Evolutionary conservation across 2,888 invertebrate species (phyloP), one percentile per base, ranked within the genome.

Genomic region (Cylindroiulus punctatus): DNA sequence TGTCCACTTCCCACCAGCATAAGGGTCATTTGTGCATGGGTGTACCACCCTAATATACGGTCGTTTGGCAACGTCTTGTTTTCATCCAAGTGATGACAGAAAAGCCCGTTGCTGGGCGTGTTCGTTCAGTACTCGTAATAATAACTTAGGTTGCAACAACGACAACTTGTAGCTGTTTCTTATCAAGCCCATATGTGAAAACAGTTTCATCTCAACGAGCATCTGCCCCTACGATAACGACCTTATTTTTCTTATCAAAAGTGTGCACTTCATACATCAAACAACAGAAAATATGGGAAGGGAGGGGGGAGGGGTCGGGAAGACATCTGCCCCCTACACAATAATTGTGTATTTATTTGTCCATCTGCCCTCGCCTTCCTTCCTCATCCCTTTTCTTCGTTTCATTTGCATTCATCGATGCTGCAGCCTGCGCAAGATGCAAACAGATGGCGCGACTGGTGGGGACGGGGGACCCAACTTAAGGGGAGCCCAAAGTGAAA

Each of bases 211-310:
- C 57, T 65, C 57, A 65, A 65, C 57, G 57, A 65, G 57, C 57
- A 65, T 65, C 57, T 65, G 57, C 57, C 57, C 57, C 57, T 65
- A 65, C 57, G 57, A 65, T 65, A 65, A 65, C 57, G 57, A 65
- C 57, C 57, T 65, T 65, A 65, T 65, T 65, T 65, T 65, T 65
- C 57, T 65, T 65, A 65, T 65, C 57, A 65, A 65, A 65, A 65
- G 57, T 65, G 57, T 5, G 57, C 22, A 65, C 57, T 65, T 65
- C 57, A 65, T 65, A 65, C 22, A 65, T 65, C 57, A 65, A 65
- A 65, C 57, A 65, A 22, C 57, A 26, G 57, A 65, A 65, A 65
- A 26, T 65, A 65, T 22, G 57, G 57, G 57, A 22, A 26, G 57
- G 22, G 22, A 65, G 22, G 57, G 57, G 22, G 22, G 57, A 19